Evolutionary conservation across 2,888 invertebrate genomes (phyloP).

Genomic region (Agrotis ipsilon): DNA sequence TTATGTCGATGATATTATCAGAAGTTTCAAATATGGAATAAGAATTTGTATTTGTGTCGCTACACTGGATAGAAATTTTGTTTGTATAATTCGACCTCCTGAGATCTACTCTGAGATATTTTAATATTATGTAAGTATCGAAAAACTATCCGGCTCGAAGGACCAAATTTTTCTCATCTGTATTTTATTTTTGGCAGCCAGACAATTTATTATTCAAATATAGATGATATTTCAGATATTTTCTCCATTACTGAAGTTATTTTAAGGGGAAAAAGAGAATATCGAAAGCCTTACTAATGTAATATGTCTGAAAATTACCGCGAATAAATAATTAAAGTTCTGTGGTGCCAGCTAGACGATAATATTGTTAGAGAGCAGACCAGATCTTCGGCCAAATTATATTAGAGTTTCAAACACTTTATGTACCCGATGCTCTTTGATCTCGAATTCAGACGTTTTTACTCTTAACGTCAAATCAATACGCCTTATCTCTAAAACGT

Average conservation of each 20-base stretch:
- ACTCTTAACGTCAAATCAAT: constrained; percentile 25
- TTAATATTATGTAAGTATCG: not conserved
- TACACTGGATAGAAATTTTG: not conserved
- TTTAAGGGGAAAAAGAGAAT: too few relatives aligned
- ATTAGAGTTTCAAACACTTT: not conserved
- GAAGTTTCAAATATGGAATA: too few relatives aligned
- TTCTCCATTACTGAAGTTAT: too few relatives aligned
- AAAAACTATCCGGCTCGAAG: constrained; percentile 18
- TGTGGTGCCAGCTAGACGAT: not conserved
- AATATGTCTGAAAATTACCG: too few relatives aligned
- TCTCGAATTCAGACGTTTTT: constrained; percentile 29
- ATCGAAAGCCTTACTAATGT: too few relatives aligned
- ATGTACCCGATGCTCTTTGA: constrained; percentile 2
- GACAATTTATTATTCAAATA: not conserved
- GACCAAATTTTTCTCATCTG: not conserved
- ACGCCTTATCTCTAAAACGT: constrained; percentile 26
- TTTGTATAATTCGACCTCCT: not conserved
- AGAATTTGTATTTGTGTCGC: too few relatives aligned
- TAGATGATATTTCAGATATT: too few relatives aligned
- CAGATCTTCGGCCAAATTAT: not conserved
- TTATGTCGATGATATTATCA: not conserved
- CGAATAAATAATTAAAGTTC: not conserved
- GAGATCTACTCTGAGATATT: not conserved
- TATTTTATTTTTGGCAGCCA: not conserved
- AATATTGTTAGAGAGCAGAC: not conserved